These are phyloP conservation scores for Rhea americana DNA, from an alignment of 2,113 vertebrate genomes.

Conservation along the genomic window DNA sequence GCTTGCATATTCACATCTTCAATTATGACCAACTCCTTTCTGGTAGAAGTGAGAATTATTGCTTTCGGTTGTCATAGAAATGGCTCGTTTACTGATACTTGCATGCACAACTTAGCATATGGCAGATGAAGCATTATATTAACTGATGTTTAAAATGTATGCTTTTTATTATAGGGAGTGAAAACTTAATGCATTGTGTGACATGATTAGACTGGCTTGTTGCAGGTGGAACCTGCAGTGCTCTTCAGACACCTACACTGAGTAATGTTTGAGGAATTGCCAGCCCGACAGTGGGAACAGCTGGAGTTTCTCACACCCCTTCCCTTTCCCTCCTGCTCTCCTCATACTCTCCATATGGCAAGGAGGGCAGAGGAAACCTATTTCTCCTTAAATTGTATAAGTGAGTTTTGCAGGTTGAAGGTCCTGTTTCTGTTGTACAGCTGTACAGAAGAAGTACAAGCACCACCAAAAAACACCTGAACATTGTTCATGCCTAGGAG, in stretches of 20 bases:
- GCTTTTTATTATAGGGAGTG: neutral
- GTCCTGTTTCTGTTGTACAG: neutral
- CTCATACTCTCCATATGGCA: accelerated
- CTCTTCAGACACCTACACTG: accelerated
- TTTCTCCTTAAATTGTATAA: neutral
- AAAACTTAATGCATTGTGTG: neutral
- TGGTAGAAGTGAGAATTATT: neutral
- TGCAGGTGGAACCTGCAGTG: neutral
- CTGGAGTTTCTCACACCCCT: neutral
- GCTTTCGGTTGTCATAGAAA: slow-evolving; percentile 21
- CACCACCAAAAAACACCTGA: neutral
- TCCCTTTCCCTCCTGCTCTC: neutral
- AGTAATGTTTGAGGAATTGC: neutral
- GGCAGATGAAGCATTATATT: neutral
- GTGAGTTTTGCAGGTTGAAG: neutral
- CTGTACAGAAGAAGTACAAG: neutral
- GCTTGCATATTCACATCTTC: neutral
- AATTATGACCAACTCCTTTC: neutral
- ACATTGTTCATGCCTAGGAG: neutral
- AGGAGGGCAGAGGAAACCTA: neutral
- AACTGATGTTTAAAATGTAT: neutral
- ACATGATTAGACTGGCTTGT: neutral
- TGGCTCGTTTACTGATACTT: neutral
- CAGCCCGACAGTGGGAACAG: neutral
- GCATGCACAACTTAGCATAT: accelerated